phyloP scores from a whole-genome alignment of 2,113 vertebrate genomes.

The Microcebus ravelobensis region DNA sequence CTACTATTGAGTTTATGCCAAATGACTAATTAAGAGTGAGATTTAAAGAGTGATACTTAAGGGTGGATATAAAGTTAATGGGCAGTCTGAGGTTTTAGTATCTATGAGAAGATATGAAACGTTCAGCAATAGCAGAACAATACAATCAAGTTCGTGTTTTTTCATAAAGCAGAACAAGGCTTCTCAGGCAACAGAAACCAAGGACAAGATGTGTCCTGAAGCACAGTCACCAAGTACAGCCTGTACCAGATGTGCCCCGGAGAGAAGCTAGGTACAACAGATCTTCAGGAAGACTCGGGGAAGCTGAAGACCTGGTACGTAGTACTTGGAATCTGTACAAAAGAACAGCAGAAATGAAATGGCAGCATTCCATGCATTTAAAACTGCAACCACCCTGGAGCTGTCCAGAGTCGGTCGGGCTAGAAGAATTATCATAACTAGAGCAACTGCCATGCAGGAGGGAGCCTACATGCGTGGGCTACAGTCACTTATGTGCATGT shows the following conservation, averaged over 20 bases:
- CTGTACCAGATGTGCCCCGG: not conserved
- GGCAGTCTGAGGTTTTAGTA: not conserved
- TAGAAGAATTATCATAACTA: not conserved
- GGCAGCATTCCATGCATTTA: not conserved
- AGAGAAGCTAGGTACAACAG: not conserved
- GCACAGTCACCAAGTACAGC: not conserved
- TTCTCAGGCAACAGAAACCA: not conserved
- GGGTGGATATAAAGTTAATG: not conserved
- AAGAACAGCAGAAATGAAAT: not conserved
- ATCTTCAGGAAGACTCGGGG: not conserved
- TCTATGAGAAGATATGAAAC: not conserved
- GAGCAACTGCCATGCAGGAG: not conserved
- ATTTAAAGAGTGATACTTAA: constrained; percentile 42
- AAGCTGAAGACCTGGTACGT: not conserved
- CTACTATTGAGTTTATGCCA: constrained; percentile 55
- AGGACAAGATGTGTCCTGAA: not conserved
- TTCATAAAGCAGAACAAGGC: not conserved
- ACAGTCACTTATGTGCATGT: not conserved
- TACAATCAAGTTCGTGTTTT: not conserved
- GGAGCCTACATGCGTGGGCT: too few species aligned
- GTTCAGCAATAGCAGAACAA: not conserved
- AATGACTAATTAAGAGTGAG: constrained; percentile 55
- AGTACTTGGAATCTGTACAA: not conserved
- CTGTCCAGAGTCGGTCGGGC: not conserved
- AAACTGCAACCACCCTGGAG: not conserved